These are phyloP conservation scores for Zhengitettix transpicula DNA, from an alignment of 2,888 invertebrate species.

Conservation along the genomic window DNA sequence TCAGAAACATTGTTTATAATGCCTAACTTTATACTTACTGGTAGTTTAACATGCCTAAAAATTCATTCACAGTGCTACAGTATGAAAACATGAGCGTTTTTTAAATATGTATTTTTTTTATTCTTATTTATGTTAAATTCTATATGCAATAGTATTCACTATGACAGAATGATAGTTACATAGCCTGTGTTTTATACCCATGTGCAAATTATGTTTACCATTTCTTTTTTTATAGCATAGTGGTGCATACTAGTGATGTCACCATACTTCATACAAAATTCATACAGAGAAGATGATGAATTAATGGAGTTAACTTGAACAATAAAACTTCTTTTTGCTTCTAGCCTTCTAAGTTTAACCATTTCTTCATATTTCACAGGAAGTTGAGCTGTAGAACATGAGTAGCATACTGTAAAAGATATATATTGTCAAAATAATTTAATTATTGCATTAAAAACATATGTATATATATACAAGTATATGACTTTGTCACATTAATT, in stretches of 20 bases:
- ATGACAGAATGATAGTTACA: too few species aligned
- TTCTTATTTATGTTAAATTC: background rate
- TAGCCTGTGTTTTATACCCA: too few species aligned
- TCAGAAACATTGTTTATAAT: too few species aligned
- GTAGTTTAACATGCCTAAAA: too few species aligned
- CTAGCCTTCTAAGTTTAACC: conserved; percentile 36
- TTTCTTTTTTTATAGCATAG: conserved; percentile 29
- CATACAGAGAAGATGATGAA: conserved; percentile 46
- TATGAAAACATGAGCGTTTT: background rate
- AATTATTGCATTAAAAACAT: too few species aligned
- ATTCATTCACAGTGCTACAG: background rate
- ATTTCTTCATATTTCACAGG: conserved; percentile 29
- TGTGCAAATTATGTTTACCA: conserved; percentile 20
- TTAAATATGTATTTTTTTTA: background rate
- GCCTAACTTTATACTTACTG: too few species aligned
- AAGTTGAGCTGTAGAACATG: too few species aligned
- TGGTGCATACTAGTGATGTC: conserved; percentile 46
- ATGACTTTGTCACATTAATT: too few species aligned
- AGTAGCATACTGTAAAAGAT: too few species aligned
- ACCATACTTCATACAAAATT: conserved; percentile 52
- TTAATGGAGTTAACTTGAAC: conserved; percentile 59
- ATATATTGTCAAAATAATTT: too few species aligned
- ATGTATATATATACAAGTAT: too few species aligned
- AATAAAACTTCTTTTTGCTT: conserved; percentile 52
- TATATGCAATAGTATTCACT: too few species aligned